Conservation (phyloP, 2,888 invertebrate genomes). For the Lacanobia wlatinum region DNA sequence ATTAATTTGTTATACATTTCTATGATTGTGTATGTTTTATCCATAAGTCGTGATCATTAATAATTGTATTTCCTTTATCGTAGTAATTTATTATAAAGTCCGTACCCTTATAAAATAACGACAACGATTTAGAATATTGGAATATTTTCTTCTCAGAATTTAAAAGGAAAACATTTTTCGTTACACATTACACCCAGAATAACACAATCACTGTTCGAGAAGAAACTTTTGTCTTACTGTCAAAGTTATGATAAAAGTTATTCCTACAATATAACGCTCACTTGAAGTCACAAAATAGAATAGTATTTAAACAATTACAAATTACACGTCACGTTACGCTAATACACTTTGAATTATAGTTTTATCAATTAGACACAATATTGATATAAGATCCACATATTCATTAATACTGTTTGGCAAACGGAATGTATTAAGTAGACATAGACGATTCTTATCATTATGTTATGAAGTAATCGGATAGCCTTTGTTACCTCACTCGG, state of each 20-base stretch:
- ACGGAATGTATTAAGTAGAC: constrained; percentile 48
- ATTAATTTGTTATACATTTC: background rate
- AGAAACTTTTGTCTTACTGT: constrained; percentile 33
- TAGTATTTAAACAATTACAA: constrained; percentile 43
- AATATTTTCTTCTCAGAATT: constrained; percentile 1
- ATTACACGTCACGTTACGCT: constrained; percentile 47
- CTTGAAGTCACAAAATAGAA: constrained; percentile 54
- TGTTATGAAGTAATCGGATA: constrained; percentile 44
- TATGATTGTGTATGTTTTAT: background rate
- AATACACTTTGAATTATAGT: constrained; percentile 41
- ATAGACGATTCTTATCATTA: constrained; percentile 37
- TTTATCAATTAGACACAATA: constrained; percentile 44
- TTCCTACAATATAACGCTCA: constrained; percentile 45
- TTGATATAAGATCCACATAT: constrained; percentile 50
- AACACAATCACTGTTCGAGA: constrained; percentile 25
- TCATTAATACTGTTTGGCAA: constrained; percentile 67
- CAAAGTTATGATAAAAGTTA: constrained; percentile 49
- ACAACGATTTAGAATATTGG: background rate
- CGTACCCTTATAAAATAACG: background rate
- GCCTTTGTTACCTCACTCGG: constrained; percentile 23
- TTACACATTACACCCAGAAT: constrained; percentile 25
- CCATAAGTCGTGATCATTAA: background rate
- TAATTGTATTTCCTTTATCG: background rate
- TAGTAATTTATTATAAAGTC: background rate
- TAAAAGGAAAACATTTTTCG: background rate